Base-by-base conservation (phyloP, 2,113 vertebrate species). In the Prunella himalayana region DNA sequence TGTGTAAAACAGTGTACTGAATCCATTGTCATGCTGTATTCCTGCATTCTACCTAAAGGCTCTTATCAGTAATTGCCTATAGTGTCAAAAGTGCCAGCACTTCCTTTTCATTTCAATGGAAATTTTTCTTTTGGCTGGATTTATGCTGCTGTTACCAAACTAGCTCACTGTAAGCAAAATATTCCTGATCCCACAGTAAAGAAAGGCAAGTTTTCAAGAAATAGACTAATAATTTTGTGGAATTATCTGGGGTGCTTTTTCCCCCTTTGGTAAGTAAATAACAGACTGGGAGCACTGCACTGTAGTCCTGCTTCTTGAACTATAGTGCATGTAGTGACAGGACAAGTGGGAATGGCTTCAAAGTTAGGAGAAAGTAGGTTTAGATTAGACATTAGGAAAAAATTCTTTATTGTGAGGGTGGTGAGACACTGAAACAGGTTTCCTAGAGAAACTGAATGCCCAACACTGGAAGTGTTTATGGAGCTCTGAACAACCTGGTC, bases 321-420 rank as follows among this genome's bases (percentile, higher is more conserved):
- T 53, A 8, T 19, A 15, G 15, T 60, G 4, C 2, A 4, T 27
- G 7, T 41, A 53, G 30, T 31, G 24, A 30, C 41, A 54, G 30
- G 13, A 35, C 5, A 47, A 31, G 18, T 17, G 11, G 21, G 7
- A 76, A 42, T 42, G 35, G 21, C 41, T 42, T 69, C 54, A 49
- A 33, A 27, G 10, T 54, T 47, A 33, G 24, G 23, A 25, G 14
- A 53, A 30, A 35, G 20, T 42, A 53, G 19, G 10, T 60, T 41
- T 68, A 41, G 45, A 17, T 39, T 41, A 28, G 53, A 22, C 54
- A 47, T 4, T 53, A 5, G 6, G 16, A 18, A 18, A 39, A 53
- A 21, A n/a, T 1, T 15, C 3, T 59, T 68, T 68, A 9, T 25
- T 17, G 1, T 47, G 9, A 19, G 8, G 8, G 4, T n/a, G 11